phyloP scores from a whole-genome alignment of 2,113 vertebrate genomes.

The Elephas maximus region DNA sequence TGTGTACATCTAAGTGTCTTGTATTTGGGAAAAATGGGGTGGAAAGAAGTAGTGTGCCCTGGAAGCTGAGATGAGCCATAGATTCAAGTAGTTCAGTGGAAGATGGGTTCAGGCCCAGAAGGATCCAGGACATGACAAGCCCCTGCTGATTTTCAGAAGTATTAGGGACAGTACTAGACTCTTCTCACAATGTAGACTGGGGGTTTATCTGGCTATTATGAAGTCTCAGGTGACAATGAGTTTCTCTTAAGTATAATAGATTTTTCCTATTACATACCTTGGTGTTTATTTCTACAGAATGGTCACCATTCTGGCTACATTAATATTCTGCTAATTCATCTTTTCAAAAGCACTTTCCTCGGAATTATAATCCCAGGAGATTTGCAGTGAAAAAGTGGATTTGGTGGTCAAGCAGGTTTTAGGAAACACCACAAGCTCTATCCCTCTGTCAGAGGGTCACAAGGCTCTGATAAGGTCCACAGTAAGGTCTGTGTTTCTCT shows the following conservation, averaged over 20 bases:
- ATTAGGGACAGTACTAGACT: too few species aligned
- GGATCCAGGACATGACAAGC: not conserved
- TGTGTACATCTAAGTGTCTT: not conserved
- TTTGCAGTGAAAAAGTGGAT: not conserved
- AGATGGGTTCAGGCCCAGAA: not conserved
- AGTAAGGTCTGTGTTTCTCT: not conserved
- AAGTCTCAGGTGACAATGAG: not conserved
- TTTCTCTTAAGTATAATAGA: not conserved
- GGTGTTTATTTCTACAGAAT: not conserved
- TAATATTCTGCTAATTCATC: not conserved
- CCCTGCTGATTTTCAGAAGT: not conserved
- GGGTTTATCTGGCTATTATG: not conserved
- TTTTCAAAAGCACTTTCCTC: not conserved
- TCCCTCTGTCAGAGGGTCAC: not conserved
- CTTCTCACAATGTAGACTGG: not conserved
- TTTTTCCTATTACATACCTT: not conserved
- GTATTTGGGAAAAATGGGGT: not conserved
- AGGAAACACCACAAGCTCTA: not conserved
- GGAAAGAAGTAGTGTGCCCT: fast-evolving
- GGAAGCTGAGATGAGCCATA: fast-evolving
- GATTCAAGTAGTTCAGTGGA: not conserved
- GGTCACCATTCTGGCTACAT: not conserved
- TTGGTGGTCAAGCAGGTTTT: not conserved
- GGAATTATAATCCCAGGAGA: not conserved
- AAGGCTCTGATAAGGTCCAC: not conserved